Base-by-base conservation (phyloP, 2,797 vertebrate species). In the Pyrocephalus nanus region DNA sequence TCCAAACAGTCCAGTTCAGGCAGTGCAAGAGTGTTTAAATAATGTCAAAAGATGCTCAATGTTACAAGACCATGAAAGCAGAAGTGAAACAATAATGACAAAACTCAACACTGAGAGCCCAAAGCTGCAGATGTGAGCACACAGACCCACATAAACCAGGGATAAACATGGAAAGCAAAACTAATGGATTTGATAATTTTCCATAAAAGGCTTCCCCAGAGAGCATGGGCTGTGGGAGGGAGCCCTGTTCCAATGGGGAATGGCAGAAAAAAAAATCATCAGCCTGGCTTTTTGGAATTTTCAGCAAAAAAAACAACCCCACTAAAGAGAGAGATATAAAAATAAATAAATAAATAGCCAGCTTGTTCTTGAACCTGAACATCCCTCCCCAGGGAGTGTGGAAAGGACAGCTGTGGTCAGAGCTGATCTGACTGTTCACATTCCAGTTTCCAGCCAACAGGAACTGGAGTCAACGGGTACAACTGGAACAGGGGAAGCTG, bases 381-480 rank as follows among this genome's bases (percentile, higher is more conserved):
- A 20, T 26, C 34, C 36, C 55, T 42, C 38, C 19, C 34, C 62
- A 61, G 13, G 50, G 58, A 45, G 26, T 8, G 45, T 54, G 67
- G 15, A 64, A 22, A 77, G 60, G 53, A 43, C 5, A 7, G 30
- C 0, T 55, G 66, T 38, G 71, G 53, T 61, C 70, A 67, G 66
- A 84, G 12, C 29, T 10, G 14, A 84, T 27, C 64, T 4, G 1
- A 4, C 11, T 50, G 64, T 34, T 54, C 15, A 40, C 12, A 23
- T 61, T 67, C 73, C 72, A 29, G 50, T 55, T 18, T 43, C 22
- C 75, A 90, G 70, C 15, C 61, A 43, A 17, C 0, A 1, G 42
- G 12, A 80, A 15, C 45, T 7, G 42, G 15, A 57, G 60, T 16
- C 2, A 0, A 29, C 20, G 1, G 3, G 25, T 0, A 14, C 1